Base-by-base conservation (phyloP, 37 sponge, comb jelly and placozoan genomes). In the Cladorhizidae sp. region DNA sequence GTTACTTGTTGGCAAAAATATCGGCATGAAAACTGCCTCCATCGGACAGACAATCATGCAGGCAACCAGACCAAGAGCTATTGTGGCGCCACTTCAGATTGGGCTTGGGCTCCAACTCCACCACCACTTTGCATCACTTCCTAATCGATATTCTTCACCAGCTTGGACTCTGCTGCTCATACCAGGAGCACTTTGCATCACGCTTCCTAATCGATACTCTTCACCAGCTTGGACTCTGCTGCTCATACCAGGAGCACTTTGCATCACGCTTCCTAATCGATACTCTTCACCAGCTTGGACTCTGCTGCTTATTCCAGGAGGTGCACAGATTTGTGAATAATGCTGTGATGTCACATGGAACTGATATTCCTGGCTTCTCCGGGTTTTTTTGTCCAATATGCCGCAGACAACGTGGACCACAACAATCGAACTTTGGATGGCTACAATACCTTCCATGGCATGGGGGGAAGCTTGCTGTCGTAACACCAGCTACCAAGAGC, bases 401-500 rank as follows among this genome's bases (percentile, higher is more conserved):
- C n/a, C n/a, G n/a, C n/a, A n/a, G n/a, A n/a, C n/a, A n/a, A n/a
- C n/a, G n/a, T n/a, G n/a, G n/a, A n/a, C n/a, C n/a, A n/a, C n/a
- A 77, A 77, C 28, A 63, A 37, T 40, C 1, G 49, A 67, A 79
- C 80, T 6, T 52, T 79, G 31, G 80, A 79, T 79, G 80, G 80
- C 0, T 67, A 79, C 67, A 69, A 79, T 65, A 79, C 80, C 28
- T 57, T 76, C 62, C 62, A 76, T 73, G 40, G 77, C 36, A 79
- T 79, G 79, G 79, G 68, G 32, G n/a, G n/a, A 79, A 71, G 82
- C 70, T 81, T 70, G 82, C 82, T 81, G 61, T 57, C 26, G 40
- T 70, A 70, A 81, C 82, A n/a, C n/a, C n/a, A n/a, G n/a, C n/a
- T n/a, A n/a, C n/a, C n/a, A n/a, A n/a, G n/a, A n/a, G n/a, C n/a